These are phyloP conservation scores for Enteromius unitaeniatus DNA, from an alignment of 2,797 vertebrate genomes.

Conservation along the genomic window DNA sequence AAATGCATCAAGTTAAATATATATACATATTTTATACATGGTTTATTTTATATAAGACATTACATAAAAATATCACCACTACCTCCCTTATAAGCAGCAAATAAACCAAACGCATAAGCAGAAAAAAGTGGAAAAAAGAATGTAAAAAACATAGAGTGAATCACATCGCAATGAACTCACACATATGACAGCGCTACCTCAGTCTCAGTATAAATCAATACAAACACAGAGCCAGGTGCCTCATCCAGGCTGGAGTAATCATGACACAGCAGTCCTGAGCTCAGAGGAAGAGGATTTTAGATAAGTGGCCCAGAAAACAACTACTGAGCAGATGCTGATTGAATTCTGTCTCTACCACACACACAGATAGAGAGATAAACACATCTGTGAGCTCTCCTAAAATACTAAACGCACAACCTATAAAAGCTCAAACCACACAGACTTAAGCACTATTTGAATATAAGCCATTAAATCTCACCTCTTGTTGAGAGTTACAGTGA, in stretches of 20 bases:
- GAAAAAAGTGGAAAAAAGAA: not conserved
- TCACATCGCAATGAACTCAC: not conserved
- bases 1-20: not conserved
- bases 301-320: constrained; percentile 19
- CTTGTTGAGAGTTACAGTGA: not conserved
- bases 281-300: constrained; percentile 19
- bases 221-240: not conserved
- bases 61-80: not conserved
- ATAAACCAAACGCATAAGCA: not conserved
- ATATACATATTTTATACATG: not conserved
- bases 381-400: constrained; percentile 14
- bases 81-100: not conserved
- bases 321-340: not conserved
- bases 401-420: not conserved
- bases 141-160: not conserved
- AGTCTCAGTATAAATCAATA: not conserved
- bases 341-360: not conserved
- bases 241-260: constrained; percentile 29
- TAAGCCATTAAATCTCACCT: constrained; percentile 31
- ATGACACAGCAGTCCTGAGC: constrained; percentile 53
- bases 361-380: constrained; percentile 30
- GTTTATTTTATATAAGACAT: not conserved
- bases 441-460: not conserved
- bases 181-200: not conserved
- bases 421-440: not conserved